These are phyloP conservation scores for Antrozous pallidus DNA, from an alignment of 2,797 vertebrate species.

Conservation along the genomic window DNA sequence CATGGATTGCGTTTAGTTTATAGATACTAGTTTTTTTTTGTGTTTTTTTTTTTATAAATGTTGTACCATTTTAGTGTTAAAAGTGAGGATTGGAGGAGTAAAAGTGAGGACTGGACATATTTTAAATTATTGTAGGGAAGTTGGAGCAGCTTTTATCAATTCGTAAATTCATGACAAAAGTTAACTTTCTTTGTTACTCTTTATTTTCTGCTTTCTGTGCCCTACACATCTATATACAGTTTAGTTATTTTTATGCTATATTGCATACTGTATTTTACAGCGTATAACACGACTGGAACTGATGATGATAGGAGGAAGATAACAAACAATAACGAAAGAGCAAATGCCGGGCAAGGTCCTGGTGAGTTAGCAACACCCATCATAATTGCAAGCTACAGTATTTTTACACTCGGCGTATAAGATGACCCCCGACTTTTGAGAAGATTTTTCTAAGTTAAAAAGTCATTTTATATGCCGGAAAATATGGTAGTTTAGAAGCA, in stretches of 20 bases:
- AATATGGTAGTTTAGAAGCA: background rate
- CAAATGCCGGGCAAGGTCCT: no score
- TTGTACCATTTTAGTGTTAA: background rate
- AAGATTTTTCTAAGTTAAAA: no score
- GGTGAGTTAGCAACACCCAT: no score
- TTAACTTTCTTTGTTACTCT: background rate
- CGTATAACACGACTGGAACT: no score
- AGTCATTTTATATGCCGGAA: no score
- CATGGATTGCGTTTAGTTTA: background rate
- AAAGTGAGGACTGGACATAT: background rate
- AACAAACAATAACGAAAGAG: no score
- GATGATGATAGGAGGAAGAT: no score
- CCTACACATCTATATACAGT: background rate
- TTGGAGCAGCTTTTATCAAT: background rate
- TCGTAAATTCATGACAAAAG: background rate
- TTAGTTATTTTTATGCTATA: background rate
- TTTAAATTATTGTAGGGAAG: background rate
- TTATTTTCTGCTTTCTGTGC: background rate
- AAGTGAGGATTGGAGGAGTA: background rate
- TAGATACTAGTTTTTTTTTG: no score
- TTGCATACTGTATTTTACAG: no score
- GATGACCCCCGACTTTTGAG: no score
- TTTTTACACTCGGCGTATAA: no score
- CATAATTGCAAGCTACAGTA: no score
- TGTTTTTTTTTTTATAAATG: background rate